Percentiles rank a stretch among this genome's conserved stretches.
Evolutionary conservation across 2,797 vertebrate species (phyloP).

Genomic region (Synanceia verrucosa): DNA sequence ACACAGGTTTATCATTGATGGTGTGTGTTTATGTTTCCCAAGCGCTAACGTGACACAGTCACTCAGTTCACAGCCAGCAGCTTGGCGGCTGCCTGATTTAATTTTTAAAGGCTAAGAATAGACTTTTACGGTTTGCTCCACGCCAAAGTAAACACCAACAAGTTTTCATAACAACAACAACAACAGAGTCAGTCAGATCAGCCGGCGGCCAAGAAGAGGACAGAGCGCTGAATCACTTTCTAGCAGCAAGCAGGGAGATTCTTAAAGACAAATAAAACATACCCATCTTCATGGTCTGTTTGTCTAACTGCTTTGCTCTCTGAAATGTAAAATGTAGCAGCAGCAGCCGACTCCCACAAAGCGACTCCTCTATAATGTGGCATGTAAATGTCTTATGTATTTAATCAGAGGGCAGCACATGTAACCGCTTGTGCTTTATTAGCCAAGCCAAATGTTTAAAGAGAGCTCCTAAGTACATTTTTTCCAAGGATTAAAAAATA

Average conservation of each 20-base stretch:
- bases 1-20: constrained; percentile 35
- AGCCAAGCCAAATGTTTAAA: constrained; percentile 55
- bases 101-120: constrained; percentile 72
- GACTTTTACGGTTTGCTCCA: constrained; percentile 55
- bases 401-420: constrained; percentile 50
- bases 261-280: constrained; percentile 15
- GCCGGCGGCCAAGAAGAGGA: constrained; percentile 16
- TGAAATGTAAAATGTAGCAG: constrained; percentile 15
- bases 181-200: constrained; percentile 57
- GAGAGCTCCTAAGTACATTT: constrained; percentile 30
- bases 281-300: constrained; percentile 1
- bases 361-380: constrained; percentile 29
- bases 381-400: constrained; percentile 44
- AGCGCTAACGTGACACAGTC: constrained; percentile 53
- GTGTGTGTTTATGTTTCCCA: constrained; percentile 44
- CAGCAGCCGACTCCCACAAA: constrained; percentile 16
- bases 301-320: neutral
- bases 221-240: constrained; percentile 4
- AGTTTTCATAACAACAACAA: constrained; percentile 63
- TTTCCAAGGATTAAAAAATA: constrained; percentile 53
- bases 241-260: constrained; percentile 7
- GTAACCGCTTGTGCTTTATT: constrained; percentile 46
- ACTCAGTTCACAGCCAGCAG: constrained; percentile 62
- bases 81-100: constrained; percentile 52
- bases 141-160: constrained; percentile 73